Percentiles rank a stretch among this genome's conserved stretches.
These are phyloP conservation scores for Noctuana brunneofusca DNA, from an alignment of 2,888 invertebrate genomes.

Conservation along the genomic window DNA sequence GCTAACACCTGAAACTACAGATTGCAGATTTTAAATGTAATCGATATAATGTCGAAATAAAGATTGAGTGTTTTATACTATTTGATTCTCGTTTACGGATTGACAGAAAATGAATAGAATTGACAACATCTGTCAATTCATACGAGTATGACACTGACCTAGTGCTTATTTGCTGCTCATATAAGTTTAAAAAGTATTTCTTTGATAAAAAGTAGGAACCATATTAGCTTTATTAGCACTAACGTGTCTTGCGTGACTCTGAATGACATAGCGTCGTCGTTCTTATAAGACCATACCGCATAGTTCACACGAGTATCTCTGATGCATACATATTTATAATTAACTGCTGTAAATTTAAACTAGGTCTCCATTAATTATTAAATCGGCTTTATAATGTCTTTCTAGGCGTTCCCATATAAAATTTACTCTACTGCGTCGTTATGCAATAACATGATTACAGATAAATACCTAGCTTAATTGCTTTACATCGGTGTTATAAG, in stretches of 20 bases:
- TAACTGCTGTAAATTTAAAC: neutral
- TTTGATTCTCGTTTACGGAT: too few relatives aligned
- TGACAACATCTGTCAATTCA: too few relatives aligned
- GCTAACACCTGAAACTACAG: too few relatives aligned
- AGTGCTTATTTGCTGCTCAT: too few relatives aligned
- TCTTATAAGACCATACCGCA: conserved; percentile 18
- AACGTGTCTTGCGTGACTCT: conserved; percentile 28
- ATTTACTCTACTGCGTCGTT: conserved; percentile 1
- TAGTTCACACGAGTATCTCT: conserved; percentile 27
- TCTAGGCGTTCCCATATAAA: neutral
- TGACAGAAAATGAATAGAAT: too few relatives aligned
- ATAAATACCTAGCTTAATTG: conserved; percentile 15
- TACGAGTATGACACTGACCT: neutral
- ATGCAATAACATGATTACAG: conserved; percentile 2
- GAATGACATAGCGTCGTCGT: conserved; percentile 22
- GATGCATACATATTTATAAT: conserved; percentile 9
- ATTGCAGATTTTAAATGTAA: too few relatives aligned
- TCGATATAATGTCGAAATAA: too few relatives aligned
- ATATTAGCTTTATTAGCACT: conserved; percentile 21
- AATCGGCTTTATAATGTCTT: conserved; percentile 4
- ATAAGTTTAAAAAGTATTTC: too few relatives aligned
- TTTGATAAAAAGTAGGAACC: conserved; percentile 25
- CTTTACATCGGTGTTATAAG: neutral
- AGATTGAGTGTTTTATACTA: too few relatives aligned
- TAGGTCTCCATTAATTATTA: neutral